Evolutionary conservation across 2,888 invertebrate genomes (phyloP), one percentile per base, ranked within the genome.

Genomic region (Eurois occulta): DNA sequence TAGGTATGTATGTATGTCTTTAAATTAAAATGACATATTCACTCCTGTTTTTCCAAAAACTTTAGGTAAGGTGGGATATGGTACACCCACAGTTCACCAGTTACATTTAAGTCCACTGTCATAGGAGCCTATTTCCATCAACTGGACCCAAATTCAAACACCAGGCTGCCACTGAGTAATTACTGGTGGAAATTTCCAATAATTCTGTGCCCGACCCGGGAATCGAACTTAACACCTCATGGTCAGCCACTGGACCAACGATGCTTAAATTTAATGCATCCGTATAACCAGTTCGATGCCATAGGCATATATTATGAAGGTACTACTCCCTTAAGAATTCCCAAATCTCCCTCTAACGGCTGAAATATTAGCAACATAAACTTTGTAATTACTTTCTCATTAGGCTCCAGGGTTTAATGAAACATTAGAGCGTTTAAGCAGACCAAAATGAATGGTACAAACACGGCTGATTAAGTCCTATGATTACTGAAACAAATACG

Each of bases 351-450:
- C 11, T 28, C 1, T 16, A 16, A 35, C 4, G 46, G n/a, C n/a
- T 32, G 11, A 67, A 38, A 24, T 13, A 65, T 65, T 32, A 76
- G 3, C 43, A 65, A 46, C 24, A 18, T 46, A 16, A 3, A 78
- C 32, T 41, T 77, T 52, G 32, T 68, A 68, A 77, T 78, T 69
- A 43, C 13, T 64, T 64, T 21, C 10, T 64, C 35, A 69, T 69
- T 35, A 18, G 7, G 2, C 52, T 52, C 52, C 5, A 35, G 48
- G 43, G 62, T 52, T 52, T 62, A 62, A 46, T 58, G 6, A 77
- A 46, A 18, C 43, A 28, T 55, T 35, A 46, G 16, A 35, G n/a
- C 35, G 41, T 21, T 28, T 43, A 76, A 35, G 43, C 43, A 43
- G 21, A 67, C 38, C 21, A 35, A n/a, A 21, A 32, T 67, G 5